Conservation (phyloP, 2,113 vertebrate species). For the Malurus cyaneus region DNA sequence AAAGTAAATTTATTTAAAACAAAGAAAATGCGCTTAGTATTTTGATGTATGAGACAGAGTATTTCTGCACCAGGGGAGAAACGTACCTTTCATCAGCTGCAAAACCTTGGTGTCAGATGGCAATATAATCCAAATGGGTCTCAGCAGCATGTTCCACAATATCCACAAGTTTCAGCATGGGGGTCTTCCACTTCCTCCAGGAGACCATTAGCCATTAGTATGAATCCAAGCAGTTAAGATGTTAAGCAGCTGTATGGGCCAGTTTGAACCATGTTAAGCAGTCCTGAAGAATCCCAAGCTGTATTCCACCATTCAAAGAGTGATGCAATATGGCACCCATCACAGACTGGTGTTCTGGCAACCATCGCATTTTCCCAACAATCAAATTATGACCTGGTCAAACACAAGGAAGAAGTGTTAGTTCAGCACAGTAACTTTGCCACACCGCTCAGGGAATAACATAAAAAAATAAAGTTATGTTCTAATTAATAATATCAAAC, state of each 20-base stretch:
- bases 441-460: fast-evolving
- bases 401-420: neutral
- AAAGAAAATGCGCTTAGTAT: fast-evolving
- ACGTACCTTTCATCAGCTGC: conserved; percentile 25
- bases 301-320: neutral
- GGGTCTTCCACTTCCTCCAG: neutral
- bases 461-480: neutral
- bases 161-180: neutral
- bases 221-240: neutral
- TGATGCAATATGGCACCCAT: conserved; percentile 1
- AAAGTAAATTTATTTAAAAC: neutral
- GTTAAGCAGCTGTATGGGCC: neutral
- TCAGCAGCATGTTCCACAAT: neutral
- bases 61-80: neutral
- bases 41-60: neutral
- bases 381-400: conserved; percentile 24
- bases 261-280: neutral
- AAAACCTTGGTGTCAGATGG: neutral
- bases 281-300: neutral
- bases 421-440: neutral
- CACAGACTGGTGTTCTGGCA: neutral
- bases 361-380: neutral
- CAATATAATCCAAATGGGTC: conserved; percentile 2
- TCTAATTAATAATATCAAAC: neutral
- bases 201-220: neutral